Percentiles rank a stretch among this genome's conserved stretches.
Conservation (phyloP, 92 coral and sea anemone species). For the Montipora capitata region DNA sequence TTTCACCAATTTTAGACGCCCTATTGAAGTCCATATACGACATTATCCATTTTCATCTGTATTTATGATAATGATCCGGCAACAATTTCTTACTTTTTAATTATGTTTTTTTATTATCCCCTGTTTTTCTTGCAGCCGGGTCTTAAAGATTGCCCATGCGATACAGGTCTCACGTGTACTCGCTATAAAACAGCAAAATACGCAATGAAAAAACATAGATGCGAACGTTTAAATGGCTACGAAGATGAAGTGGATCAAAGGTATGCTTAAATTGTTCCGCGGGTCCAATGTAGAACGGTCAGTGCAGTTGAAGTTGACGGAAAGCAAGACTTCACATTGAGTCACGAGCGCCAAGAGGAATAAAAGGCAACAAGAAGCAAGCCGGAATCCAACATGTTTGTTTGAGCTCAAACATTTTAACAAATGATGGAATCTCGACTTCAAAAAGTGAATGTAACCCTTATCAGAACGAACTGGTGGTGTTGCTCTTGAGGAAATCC, state of each 20-base stretch:
- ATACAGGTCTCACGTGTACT: slow-evolving; percentile 43
- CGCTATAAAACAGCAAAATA: slow-evolving; percentile 36
- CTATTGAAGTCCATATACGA: too few species aligned
- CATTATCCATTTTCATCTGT: too few species aligned
- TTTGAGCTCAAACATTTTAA: not conserved
- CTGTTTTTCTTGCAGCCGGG: slow-evolving; percentile 36
- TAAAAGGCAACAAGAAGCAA: not conserved
- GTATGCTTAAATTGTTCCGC: slow-evolving; percentile 22
- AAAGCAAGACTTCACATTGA: not conserved
- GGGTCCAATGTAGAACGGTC: not conserved
- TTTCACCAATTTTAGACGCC: too few species aligned
- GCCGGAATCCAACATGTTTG: not conserved
- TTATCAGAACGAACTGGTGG: not conserved
- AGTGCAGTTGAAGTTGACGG: too few species aligned
- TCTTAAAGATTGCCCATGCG: slow-evolving; percentile 51
- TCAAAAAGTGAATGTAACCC: not conserved
- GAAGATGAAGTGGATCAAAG: slow-evolving; percentile 44
- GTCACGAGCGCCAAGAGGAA: not conserved
- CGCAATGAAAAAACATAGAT: slow-evolving; percentile 40
- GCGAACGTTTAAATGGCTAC: slow-evolving; percentile 13
- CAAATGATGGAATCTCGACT: not conserved
- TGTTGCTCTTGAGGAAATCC: not conserved
- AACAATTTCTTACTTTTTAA: too few species aligned
- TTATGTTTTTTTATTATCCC: not conserved
- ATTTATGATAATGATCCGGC: too few species aligned